These are phyloP conservation scores for Neodontobutis hainanensis DNA, from an alignment of 2,113 vertebrate species.

Conservation along the genomic window DNA sequence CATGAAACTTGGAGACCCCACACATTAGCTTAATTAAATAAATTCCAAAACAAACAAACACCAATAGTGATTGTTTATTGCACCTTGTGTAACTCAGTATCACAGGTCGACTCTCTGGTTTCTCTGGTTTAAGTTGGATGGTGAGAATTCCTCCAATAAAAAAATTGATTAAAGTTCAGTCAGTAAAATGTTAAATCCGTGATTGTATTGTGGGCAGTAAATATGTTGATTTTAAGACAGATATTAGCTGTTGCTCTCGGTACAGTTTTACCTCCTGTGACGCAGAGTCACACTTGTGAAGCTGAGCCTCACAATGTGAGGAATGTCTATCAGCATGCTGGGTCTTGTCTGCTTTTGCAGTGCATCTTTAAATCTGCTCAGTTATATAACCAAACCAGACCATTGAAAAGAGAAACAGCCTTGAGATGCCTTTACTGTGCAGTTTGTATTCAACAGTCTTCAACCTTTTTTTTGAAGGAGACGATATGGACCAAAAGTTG, in stretches of 20 bases:
- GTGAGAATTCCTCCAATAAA: too few relatives aligned
- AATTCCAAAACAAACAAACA: too few relatives aligned
- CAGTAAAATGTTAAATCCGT: too few relatives aligned
- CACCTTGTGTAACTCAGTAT: too few relatives aligned
- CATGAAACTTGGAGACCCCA: too few relatives aligned
- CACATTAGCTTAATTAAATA: too few relatives aligned
- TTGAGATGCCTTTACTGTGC: neutral
- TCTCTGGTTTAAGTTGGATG: too few relatives aligned
- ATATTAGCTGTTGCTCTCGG: neutral
- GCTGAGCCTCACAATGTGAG: constrained; percentile 44
- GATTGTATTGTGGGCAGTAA: too few relatives aligned
- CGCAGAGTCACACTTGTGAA: neutral
- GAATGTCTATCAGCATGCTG: constrained; percentile 58
- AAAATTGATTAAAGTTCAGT: too few relatives aligned
- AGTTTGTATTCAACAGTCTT: neutral
- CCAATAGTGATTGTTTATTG: too few relatives aligned
- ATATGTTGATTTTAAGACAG: too few relatives aligned
- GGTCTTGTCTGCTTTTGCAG: constrained; percentile 52
- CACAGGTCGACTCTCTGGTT: too few relatives aligned
- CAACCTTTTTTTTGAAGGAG: neutral
- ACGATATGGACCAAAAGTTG: neutral
- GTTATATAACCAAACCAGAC: constrained; percentile 6
- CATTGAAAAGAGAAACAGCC: neutral
- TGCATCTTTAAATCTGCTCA: constrained; percentile 24
- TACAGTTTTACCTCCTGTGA: neutral